Conservation (phyloP, 2,113 vertebrate genomes). For the Crotalus horridus region DNA sequence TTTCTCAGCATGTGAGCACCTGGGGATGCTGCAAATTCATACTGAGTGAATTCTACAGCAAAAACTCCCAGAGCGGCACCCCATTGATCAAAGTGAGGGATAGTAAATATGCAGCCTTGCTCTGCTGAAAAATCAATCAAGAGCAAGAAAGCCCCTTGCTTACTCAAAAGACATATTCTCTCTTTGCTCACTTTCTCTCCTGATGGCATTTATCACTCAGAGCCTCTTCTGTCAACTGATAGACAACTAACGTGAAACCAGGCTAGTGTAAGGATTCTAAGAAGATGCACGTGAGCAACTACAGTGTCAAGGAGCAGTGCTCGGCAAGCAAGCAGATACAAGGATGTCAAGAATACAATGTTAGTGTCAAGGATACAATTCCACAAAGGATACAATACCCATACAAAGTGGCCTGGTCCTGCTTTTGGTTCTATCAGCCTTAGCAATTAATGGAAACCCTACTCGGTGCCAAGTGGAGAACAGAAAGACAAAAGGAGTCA, state of each 20-base stretch:
- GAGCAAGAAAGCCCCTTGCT: neutral
- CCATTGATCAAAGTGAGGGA: neutral
- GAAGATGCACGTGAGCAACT: too few relatives aligned
- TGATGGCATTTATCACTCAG: slow-evolving; percentile 1
- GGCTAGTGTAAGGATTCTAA: neutral
- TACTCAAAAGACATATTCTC: neutral
- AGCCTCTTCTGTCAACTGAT: neutral
- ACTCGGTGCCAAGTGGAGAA: neutral
- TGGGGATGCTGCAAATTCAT: neutral
- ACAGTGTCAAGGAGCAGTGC: neutral
- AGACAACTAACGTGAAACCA: neutral
- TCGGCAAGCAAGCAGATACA: neutral
- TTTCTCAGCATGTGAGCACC: neutral
- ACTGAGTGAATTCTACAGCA: neutral
- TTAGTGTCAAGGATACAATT: neutral
- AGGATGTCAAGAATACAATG: neutral
- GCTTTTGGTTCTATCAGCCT: neutral
- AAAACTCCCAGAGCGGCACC: neutral
- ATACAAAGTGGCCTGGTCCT: neutral
- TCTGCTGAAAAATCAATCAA: slow-evolving; percentile 3
- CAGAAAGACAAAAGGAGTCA: neutral
- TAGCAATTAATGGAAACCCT: neutral
- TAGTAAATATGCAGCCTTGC: neutral
- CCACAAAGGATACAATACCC: neutral
- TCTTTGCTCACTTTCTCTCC: neutral